Evolutionary conservation across 2,888 invertebrate species (phyloP), one percentile per base, ranked within the genome.

Genomic region (Rosalia funebris): DNA sequence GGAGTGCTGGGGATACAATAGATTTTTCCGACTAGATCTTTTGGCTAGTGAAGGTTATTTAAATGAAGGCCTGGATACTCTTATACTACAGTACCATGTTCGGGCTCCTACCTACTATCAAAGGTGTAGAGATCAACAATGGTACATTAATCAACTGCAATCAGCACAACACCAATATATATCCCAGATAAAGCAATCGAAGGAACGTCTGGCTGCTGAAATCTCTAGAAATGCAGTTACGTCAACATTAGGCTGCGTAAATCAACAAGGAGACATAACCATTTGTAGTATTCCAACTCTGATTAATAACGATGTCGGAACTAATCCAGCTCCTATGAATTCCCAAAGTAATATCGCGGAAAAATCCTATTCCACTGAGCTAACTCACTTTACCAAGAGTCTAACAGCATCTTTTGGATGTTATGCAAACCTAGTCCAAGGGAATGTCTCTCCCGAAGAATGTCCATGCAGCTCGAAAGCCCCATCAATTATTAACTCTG

Each of bases 1-100:
- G 36, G 96, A 96, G 84, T 96, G 96, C 77, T 96, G 96, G 96
- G 96, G 96, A 0, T 96, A 96, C 82, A 96, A 96, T 79, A 85
- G 96, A 52, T 96, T 96, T 83, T 96, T 95, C 82, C 84, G 95
- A 41, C 85, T 96, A 53, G 96, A 96, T 82, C 84, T 95, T 61
- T 85, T 96, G 53, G 93, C 93, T 34, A 92, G 91, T 70, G 96
- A 96, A 83, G 96, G 96, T 0, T 96, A 95, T 79, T 85, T 95
- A 61, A 92, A 95, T 79, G 88, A 91, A 0, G 89, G 91, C 58
- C 86, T 89, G 12, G 95, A 96, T 77, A 92, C 93, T 1, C 86
- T 96, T 19, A 90, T 94, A 65, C 83, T 96, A 39, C 91, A 91
- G 76, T 95, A 94, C 82, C 93, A 95, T 86, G 96, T 96, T 19